Conservation (phyloP, 2,888 invertebrate species). For the Andrena praecox region DNA sequence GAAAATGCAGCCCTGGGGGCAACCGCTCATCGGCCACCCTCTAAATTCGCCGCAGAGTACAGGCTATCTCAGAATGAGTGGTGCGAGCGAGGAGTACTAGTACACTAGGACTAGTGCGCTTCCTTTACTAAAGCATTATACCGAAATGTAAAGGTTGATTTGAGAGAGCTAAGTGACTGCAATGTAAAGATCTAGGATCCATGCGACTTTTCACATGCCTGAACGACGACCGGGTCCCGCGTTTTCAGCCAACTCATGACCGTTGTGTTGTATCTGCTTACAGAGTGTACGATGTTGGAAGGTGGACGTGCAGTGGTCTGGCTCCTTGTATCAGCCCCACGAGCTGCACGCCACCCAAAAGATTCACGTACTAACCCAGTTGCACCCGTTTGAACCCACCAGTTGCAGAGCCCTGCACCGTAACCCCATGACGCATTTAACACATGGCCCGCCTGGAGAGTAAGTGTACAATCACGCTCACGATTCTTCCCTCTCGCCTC, state of each 20-base stretch:
- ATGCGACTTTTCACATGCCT: too few species aligned
- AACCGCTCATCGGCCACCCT: too few species aligned
- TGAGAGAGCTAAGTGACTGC: background rate
- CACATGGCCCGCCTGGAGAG: conserved; percentile 83
- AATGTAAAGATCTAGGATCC: too few species aligned
- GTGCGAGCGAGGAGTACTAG: background rate
- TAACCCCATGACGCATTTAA: conserved; percentile 77
- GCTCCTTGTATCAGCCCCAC: conserved; percentile 77
- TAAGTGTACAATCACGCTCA: conserved; percentile 73
- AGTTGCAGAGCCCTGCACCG: conserved; percentile 71
- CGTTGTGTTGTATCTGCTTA: conserved; percentile 67
- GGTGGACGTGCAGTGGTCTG: conserved; percentile 78
- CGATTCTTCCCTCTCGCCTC: conserved; percentile 24
- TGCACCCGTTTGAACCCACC: conserved; percentile 79
- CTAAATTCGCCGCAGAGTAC: background rate
- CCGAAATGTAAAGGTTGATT: background rate
- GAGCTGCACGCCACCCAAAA: conserved; percentile 79
- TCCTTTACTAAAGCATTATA: background rate
- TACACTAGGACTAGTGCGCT: too few species aligned
- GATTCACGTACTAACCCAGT: conserved; percentile 80
- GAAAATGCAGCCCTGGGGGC: too few species aligned
- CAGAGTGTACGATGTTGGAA: conserved; percentile 78
- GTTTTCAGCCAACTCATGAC: conserved; percentile 9
- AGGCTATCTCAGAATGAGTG: background rate
- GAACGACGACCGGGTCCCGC: background rate